Base-by-base conservation (phyloP, 2,888 invertebrate genomes). In the Leptogaster cylindrica region DNA sequence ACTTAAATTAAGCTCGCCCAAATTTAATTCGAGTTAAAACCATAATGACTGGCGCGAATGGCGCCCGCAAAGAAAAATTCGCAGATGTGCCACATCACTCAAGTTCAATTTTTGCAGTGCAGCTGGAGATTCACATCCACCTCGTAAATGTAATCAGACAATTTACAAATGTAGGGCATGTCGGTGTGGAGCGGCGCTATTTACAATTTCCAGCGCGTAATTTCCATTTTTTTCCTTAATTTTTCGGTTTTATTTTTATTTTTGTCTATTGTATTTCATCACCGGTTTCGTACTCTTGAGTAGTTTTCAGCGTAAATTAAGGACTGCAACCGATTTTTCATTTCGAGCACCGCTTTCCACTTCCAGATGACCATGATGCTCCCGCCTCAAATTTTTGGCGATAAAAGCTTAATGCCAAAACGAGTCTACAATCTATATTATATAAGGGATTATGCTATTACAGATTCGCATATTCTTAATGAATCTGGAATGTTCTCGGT, bases 41-140 rank as follows among this genome's bases (percentile, higher is more conserved):
- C 7, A 7, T 10, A 51, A 10, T n/a, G 51, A 20, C 14, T 28
- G 14, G 27, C 27, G 16, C 12, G 51, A 28, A 14, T 28, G 28
- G 27, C 16, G 8, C n/a, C 6, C 1, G 16, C 2, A 51, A 31
- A 51, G 28, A 51, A 51, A 7, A 10, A 28, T 14, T 31, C 31
- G 16, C 61, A 44, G 61, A 44, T 61, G 61, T 31, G 18, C n/a
- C 18, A 61, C 16, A 18, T 44, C 28, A 44, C 44, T 61, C 28
- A 8, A 61, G 27, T 39, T 8, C 12, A 44, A 44, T 44, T 61
- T 12, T 58, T 14, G 16, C 20, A 23, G 7, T 33, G 1, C 55
- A 33, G 33, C 33, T 55, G 55, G 27, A 36, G 44, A 50, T 44
- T 46, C 36, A 28, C 36, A 18, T 41, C 27, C 27, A 36, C 20